These are phyloP conservation scores for Tetraodon nigroviridis DNA, from an alignment of 2,113 vertebrate species.

Conservation along the genomic window DNA sequence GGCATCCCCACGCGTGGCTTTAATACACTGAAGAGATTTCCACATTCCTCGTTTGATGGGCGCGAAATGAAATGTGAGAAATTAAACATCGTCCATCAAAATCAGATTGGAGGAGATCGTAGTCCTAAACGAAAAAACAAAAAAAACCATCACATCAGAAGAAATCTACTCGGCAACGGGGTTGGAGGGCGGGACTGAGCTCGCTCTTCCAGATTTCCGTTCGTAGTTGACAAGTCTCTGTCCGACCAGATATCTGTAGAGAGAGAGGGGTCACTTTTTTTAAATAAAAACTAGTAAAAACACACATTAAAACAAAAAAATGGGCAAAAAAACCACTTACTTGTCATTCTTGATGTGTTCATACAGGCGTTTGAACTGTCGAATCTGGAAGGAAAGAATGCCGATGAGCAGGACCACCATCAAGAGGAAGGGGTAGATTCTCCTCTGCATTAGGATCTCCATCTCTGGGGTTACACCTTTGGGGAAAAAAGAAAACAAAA, in stretches of 20 bases:
- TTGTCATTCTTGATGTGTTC: conserved; percentile 99
- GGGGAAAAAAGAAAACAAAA: conserved; percentile 7
- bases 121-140: background rate
- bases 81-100: conserved; percentile 41
- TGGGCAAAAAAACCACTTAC: conserved; percentile 69
- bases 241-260: conserved; percentile 91
- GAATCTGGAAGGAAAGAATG: conserved; percentile 96
- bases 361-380: conserved; percentile 99
- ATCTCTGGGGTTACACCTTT: conserved; percentile 95
- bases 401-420: conserved; percentile 96
- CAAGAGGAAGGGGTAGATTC: conserved; percentile 95
- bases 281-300: background rate
- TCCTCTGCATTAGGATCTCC: conserved; percentile 93
- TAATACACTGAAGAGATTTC: conserved; percentile 40
- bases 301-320: background rate
- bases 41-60: conserved; percentile 18
- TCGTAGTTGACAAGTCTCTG: conserved; percentile 98
- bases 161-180: conserved; percentile 80
- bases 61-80: conserved; percentile 18
- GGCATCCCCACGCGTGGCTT: conserved; percentile 31
- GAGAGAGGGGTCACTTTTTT: conserved; percentile 1
- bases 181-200: conserved; percentile 76
- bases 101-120: conserved; percentile 42
- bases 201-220: conserved; percentile 85
- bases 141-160: conserved; percentile 2